phyloP scores from a whole-genome alignment of 2,888 invertebrate genomes.

The Holacanthella duospinosa region DNA sequence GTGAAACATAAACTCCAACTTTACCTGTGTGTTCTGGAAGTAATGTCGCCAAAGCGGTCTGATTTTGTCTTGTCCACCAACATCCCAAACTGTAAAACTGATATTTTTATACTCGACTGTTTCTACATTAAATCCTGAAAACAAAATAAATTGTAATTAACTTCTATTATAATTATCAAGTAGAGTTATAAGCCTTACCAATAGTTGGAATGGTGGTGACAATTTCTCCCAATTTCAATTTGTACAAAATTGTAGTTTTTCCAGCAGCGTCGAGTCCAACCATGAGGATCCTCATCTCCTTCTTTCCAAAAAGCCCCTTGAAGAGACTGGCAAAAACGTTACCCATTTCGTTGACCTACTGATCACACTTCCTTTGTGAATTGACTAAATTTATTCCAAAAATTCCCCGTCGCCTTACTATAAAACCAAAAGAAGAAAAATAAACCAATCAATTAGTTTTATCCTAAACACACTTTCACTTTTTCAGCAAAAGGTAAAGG shows the following conservation, averaged over 20 bases:
- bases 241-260: slow-evolving; percentile 99
- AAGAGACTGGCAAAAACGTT: slow-evolving; percentile 94
- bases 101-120: slow-evolving; percentile 99
- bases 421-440: no score
- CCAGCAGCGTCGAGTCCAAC: slow-evolving; percentile 98
- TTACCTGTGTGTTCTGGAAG: slow-evolving; percentile 93
- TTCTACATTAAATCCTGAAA: slow-evolving; percentile 89
- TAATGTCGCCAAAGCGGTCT: slow-evolving; percentile 96
- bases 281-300: slow-evolving; percentile 99
- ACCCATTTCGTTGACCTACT: slow-evolving; percentile 69
- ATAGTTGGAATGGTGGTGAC: slow-evolving; percentile 99
- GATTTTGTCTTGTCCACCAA: slow-evolving; percentile 96
- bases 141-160: background rate
- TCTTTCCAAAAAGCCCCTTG: slow-evolving; percentile 99
- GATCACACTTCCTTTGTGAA: background rate
- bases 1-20: background rate
- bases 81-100: slow-evolving; percentile 96
- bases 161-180: background rate
- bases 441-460: no score
- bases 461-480: no score
- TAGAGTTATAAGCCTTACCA: slow-evolving; percentile 54
- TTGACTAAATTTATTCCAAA: background rate
- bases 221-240: slow-evolving; percentile 99
- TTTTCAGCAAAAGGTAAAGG: no score
- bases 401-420: no score